Base-by-base conservation (phyloP, 2,888 invertebrate genomes). In the Thecophora atra region DNA sequence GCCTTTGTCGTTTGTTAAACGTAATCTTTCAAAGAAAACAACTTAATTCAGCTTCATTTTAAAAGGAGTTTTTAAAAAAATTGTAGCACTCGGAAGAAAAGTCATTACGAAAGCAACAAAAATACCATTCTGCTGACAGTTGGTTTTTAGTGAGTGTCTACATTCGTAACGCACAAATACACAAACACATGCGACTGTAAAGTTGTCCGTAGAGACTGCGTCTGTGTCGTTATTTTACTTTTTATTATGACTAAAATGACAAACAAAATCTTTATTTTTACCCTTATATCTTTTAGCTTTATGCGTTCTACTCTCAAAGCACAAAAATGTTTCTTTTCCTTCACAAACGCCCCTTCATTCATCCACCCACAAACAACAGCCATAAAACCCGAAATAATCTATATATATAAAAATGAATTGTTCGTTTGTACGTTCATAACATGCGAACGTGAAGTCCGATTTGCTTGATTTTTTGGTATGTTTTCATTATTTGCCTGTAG, bases 281-380 rank as follows among this genome's bases (percentile, higher is more conserved):
- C 6, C 11, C 24, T 3, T 54, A 54, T 54, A 54, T 24, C 11
- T 11, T 37, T 37, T 37, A 37, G 37, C 37, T 37, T 37, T 37
- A 6, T 37, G 37, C 37, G 6, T 37, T 37, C 37, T 37, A 2
- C 37, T 37, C 37, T 37, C 11, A 37, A 37, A 37, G 37, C 37
- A n/a, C n/a, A 37, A 37, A 37, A 37, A 37, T 37, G 54, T 24
- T 54, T 54, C 54, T n/a, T 54, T 54, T 54, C 54, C 19, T 24
- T n/a, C 54, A 30, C 54, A 54, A 17, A n/a, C 54, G 21, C 19
- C 54, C 54, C 24, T n/a, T 21, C 24, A n/a, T 11, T 21, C 54
- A 2, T 19, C 54, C 8, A 8, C 54, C n/a, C 54, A 56, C 56
- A 26, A 56, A 56, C 56, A 56, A 3, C 56, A 26, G 15, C 15